Conservation (phyloP, 2,797 vertebrate genomes). For the Schizopygopsis pylzovi region DNA sequence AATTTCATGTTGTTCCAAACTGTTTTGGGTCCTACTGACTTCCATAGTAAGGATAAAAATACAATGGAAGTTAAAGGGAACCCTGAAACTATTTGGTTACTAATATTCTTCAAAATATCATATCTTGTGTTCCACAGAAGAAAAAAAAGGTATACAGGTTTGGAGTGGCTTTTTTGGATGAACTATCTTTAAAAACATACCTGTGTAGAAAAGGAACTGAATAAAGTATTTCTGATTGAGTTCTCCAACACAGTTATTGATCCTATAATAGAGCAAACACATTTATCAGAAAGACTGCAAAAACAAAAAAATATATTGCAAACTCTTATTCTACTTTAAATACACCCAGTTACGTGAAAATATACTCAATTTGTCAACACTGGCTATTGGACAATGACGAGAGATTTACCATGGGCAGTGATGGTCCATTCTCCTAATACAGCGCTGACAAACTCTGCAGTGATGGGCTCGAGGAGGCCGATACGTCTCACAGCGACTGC, state of each 20-base stretch:
- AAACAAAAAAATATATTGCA: background rate
- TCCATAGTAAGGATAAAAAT: background rate
- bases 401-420: conserved; percentile 83
- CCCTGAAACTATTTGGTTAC: background rate
- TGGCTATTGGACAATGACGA: background rate
- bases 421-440: conserved; percentile 85
- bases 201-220: conserved; percentile 86
- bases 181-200: conserved; percentile 65
- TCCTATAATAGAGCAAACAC: conserved; percentile 71
- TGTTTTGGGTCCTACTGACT: background rate
- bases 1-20: background rate
- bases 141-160: background rate
- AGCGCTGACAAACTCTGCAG: conserved; percentile 83
- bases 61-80: background rate
- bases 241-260: conserved; percentile 86
- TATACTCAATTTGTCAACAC: background rate
- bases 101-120: background rate
- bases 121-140: background rate
- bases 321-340: background rate
- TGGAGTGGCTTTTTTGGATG: background rate
- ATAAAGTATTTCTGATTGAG: conserved; percentile 89
- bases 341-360: background rate
- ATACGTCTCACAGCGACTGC: conserved; percentile 84
- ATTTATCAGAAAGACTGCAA: background rate
- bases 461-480: conserved; percentile 80